phyloP scores from a whole-genome alignment of 2,113 vertebrate species.

The Epinephelus lanceolatus region DNA sequence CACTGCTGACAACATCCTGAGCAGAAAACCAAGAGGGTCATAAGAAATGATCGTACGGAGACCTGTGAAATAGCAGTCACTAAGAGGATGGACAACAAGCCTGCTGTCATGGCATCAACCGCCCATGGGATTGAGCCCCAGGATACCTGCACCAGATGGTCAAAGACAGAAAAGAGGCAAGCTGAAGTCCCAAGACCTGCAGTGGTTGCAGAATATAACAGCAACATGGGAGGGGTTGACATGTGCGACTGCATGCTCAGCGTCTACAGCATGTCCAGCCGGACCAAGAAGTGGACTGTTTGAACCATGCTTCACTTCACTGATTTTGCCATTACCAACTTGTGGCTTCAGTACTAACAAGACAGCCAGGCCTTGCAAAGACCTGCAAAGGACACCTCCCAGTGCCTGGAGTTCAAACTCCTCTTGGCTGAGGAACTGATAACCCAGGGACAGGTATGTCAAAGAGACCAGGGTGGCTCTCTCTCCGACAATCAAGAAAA shows the following conservation, averaged over 20 bases:
- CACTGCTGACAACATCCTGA: not conserved
- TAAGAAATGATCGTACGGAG: not conserved
- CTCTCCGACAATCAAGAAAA: not conserved
- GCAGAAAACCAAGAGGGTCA: too few species aligned
- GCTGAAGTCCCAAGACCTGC: not conserved
- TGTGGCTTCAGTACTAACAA: not conserved
- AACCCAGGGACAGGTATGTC: too few species aligned
- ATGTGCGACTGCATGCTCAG: too few species aligned
- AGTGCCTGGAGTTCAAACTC: slow-evolving; percentile 4
- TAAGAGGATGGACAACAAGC: too few species aligned
- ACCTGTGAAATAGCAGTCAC: not conserved
- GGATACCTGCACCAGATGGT: not conserved
- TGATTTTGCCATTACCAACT: not conserved
- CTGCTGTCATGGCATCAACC: not conserved
- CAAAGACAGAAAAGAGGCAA: not conserved
- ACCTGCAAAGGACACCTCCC: not conserved
- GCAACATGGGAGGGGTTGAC: not conserved
- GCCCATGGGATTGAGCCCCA: not conserved
- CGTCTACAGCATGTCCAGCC: not conserved
- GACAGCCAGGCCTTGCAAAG: not conserved
- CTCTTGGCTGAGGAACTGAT: slow-evolving; percentile 5
- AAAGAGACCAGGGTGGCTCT: too few species aligned
- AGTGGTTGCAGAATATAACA: not conserved
- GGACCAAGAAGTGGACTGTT: not conserved
- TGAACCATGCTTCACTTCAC: not conserved